Conservation (phyloP, 2,888 invertebrate species). For the Cenopis cana region DNA sequence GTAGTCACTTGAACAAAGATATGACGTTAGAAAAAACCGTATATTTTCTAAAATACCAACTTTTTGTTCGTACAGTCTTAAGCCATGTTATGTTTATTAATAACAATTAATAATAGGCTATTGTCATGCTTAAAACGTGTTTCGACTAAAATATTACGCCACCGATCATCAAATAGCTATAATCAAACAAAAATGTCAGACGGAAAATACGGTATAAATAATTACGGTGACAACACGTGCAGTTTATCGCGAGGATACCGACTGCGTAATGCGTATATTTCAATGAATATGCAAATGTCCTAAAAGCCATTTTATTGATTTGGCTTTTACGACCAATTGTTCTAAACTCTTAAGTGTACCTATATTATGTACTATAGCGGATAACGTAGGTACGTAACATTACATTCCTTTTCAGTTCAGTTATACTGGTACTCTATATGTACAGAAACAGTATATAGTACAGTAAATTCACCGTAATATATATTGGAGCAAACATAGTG, state of each 20-base stretch:
- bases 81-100: not conserved
- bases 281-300: not conserved
- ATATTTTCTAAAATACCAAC: too few species aligned
- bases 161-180: not conserved
- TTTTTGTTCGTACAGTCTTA: too few species aligned
- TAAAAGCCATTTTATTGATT: not conserved
- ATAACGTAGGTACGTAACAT: not conserved
- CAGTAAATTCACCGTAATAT: too few species aligned
- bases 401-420: not conserved
- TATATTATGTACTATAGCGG: not conserved
- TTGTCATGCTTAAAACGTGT: too few species aligned
- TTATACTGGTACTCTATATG: too few species aligned
- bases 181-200: not conserved
- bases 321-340: conserved; percentile 1
- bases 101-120: too few species aligned
- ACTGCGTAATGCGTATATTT: not conserved
- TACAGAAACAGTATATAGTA: too few species aligned
- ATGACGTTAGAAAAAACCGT: too few species aligned
- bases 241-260: not conserved
- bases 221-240: not conserved
- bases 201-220: not conserved
- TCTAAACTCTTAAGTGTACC: too few species aligned
- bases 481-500: too few species aligned
- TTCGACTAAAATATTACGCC: not conserved
- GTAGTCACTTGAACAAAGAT: too few species aligned